Conservation (phyloP, 2,888 invertebrate species). For the Dascillus cervinus region DNA sequence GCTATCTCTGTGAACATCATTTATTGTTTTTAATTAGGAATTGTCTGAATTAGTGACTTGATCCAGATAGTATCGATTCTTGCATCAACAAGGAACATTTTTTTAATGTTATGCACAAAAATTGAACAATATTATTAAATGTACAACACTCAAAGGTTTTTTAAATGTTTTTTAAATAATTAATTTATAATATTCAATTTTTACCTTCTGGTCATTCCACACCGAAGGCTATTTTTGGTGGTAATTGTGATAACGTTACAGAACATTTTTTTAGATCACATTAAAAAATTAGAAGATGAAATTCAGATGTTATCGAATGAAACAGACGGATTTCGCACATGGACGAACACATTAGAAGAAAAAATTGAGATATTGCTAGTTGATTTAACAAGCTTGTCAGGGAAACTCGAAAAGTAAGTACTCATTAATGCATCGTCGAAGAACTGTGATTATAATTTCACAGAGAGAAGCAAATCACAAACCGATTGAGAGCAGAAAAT, state of each 20-base stretch:
- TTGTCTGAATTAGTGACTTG: slow-evolving; percentile 26
- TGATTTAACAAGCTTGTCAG: slow-evolving; percentile 23
- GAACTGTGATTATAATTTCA: slow-evolving; percentile 7
- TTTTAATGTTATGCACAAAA: slow-evolving; percentile 26
- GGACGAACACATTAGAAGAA: slow-evolving; percentile 26
- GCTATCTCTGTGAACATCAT: no score
- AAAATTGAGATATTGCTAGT: slow-evolving; percentile 26
- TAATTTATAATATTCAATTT: no score
- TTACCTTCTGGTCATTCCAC: slow-evolving; percentile 27
- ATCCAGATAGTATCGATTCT: slow-evolving; percentile 24
- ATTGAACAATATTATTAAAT: no score
- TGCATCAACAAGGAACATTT: slow-evolving; percentile 22
- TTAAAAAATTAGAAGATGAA: slow-evolving; percentile 25
- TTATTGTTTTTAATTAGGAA: slow-evolving; percentile 24
- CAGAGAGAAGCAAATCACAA: slow-evolving; percentile 26
- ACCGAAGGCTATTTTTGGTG: slow-evolving; percentile 26
- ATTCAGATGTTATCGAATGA: slow-evolving; percentile 24
- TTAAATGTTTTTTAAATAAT: no score
- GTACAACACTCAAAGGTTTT: no score
- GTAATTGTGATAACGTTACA: no score
- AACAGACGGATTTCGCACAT: slow-evolving; percentile 21
- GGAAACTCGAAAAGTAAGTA: slow-evolving; percentile 22
- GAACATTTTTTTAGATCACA: slow-evolving; percentile 11
- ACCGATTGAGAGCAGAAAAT: slow-evolving; percentile 20
- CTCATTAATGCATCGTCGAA: slow-evolving; percentile 4